phyloP scores from a whole-genome alignment of 2,797 vertebrate genomes.

The Microctenopoma lineatum region DNA sequence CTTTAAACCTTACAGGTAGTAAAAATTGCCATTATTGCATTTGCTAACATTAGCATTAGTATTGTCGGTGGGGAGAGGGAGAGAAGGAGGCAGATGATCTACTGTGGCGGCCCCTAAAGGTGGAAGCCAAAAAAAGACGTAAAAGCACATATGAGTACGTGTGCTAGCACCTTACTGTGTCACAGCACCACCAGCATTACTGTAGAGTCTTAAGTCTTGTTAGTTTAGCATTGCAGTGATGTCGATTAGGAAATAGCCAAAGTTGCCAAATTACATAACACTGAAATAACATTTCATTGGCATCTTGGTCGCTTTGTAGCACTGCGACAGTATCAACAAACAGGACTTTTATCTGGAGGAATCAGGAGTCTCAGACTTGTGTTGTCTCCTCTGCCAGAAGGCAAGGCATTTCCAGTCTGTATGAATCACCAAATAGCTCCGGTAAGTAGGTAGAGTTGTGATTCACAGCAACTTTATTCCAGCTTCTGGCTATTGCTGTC shows the following conservation, averaged over 20 bases:
- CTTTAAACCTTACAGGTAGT: too few species aligned
- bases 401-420: slow-evolving; percentile 70
- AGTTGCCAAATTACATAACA: slow-evolving; percentile 3
- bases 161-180: not conserved
- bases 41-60: too few species aligned
- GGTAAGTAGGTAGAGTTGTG: slow-evolving; percentile 66
- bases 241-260: not conserved
- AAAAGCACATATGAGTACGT: too few species aligned
- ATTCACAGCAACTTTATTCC: slow-evolving; percentile 49
- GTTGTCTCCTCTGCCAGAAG: slow-evolving; percentile 60
- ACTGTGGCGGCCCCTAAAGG: too few species aligned
- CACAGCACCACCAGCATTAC: not conserved
- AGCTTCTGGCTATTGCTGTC: slow-evolving; percentile 22
- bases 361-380: slow-evolving; percentile 43
- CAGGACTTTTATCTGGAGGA: slow-evolving; percentile 21
- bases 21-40: too few species aligned
- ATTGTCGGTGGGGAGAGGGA: too few species aligned
- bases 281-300: slow-evolving; percentile 3
- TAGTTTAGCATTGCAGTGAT: not conserved
- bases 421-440: slow-evolving; percentile 73
- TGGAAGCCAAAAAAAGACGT: too few species aligned
- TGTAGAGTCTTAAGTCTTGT: not conserved
- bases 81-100: too few species aligned
- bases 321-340: slow-evolving; percentile 14
- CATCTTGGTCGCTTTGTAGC: slow-evolving; percentile 15